Conservation (phyloP, 2,888 invertebrate genomes). For the Saturnia japonica region DNA sequence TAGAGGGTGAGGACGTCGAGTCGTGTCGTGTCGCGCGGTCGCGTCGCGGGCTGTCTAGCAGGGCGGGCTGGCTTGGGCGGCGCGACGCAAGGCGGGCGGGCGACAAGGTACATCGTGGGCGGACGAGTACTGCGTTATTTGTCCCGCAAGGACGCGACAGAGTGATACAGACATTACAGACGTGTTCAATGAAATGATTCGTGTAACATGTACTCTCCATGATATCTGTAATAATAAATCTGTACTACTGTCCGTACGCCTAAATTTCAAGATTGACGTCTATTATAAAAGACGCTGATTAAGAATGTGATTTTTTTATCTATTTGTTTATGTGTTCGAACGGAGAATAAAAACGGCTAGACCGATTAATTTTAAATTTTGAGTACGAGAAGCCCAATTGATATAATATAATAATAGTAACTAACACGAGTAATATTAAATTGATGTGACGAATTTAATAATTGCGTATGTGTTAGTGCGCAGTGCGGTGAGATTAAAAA, state of each 20-base stretch:
- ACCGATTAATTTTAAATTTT: too few species aligned
- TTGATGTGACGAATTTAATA: too few species aligned
- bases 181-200: not conserved
- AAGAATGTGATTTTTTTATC: too few species aligned
- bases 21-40: not conserved
- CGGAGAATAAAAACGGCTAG: too few species aligned
- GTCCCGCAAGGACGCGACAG: not conserved
- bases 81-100: not conserved
- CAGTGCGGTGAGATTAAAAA: too few species aligned
- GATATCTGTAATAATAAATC: not conserved
- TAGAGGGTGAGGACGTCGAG: not conserved
- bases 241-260: not conserved
- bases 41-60: not conserved
- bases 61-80: not conserved
- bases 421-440: too few species aligned
- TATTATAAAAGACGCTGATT: too few species aligned
- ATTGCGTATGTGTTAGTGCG: too few species aligned
- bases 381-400: too few species aligned
- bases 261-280: not conserved
- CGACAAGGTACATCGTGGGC: too few species aligned
- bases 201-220: not conserved
- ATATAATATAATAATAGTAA: too few species aligned
- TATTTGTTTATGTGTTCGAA: too few species aligned
- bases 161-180: not conserved
- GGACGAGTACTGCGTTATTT: not conserved